Conservation (phyloP, 2,797 vertebrate species). For the Hydrolagus colliei region DNA sequence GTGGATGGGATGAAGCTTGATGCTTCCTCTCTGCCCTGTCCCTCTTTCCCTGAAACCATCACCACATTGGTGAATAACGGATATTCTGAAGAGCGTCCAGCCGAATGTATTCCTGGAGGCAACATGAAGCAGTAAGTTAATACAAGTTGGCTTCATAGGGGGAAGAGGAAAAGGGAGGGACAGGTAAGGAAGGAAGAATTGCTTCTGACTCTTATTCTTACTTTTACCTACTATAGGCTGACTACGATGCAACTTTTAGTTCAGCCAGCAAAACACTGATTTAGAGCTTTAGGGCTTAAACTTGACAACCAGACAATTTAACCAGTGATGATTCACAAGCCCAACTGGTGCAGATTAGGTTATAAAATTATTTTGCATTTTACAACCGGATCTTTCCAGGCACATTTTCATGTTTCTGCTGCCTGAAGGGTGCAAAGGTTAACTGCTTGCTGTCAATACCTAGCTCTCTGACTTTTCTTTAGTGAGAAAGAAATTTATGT, state of each 20-base stretch:
- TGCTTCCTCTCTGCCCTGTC: no score
- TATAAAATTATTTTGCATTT: not conserved
- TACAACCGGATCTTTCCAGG: not conserved
- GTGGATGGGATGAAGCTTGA: not conserved
- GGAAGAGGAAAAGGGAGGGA: not conserved
- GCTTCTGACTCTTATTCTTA: not conserved
- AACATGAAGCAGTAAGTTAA: not conserved
- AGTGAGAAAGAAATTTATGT: not conserved
- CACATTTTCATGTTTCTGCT: not conserved
- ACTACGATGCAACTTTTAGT: not conserved
- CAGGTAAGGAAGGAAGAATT: not conserved
- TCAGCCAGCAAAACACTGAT: not conserved
- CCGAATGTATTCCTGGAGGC: not conserved
- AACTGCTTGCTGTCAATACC: not conserved
- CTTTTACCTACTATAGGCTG: no score
- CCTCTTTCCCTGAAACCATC: no score
- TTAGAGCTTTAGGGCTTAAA: not conserved
- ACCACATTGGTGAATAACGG: no score
- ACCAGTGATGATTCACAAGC: not conserved
- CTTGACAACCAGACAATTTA: not conserved
- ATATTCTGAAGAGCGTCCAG: not conserved
- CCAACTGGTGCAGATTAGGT: not conserved
- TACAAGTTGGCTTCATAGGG: not conserved
- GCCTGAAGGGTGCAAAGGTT: not conserved
- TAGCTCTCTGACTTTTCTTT: not conserved